phyloP scores from a whole-genome alignment of 2,113 vertebrate genomes.

The Romanogobio albipinnatus region DNA sequence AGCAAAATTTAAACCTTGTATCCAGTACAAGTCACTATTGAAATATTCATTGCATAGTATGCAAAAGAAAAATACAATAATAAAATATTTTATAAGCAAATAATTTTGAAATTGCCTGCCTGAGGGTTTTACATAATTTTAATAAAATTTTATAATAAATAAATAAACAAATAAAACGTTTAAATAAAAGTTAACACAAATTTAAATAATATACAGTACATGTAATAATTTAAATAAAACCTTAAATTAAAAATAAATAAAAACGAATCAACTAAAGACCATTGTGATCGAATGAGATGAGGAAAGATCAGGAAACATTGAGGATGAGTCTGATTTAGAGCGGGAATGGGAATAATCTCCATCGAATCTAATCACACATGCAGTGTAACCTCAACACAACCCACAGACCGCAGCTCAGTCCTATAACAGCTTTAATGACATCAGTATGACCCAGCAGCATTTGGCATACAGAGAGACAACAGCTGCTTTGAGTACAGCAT shows the following conservation, averaged over 20 bases:
- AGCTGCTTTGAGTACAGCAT: neutral
- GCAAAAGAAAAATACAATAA: neutral
- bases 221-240: too few relatives aligned
- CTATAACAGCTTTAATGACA: constrained; percentile 6
- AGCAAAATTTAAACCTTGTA: neutral
- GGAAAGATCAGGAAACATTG: neutral
- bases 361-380: constrained; percentile 2
- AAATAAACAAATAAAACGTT: too few relatives aligned
- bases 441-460: constrained; percentile 10
- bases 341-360: neutral
- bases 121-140: too few relatives aligned
- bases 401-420: neutral
- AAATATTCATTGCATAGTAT: neutral
- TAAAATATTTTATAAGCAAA: neutral
- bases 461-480: neutral
- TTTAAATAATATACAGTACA: too few relatives aligned
- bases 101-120: neutral
- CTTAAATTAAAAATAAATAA: neutral
- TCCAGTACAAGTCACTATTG: neutral
- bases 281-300: neutral
- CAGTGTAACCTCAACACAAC: constrained; percentile 5
- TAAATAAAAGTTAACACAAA: too few relatives aligned
- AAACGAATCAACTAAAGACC: neutral
- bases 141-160: too few relatives aligned
- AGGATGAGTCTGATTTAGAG: neutral